Base-by-base conservation (phyloP, 2,797 vertebrate genomes). In the Microctenopoma steveboyesi region DNA sequence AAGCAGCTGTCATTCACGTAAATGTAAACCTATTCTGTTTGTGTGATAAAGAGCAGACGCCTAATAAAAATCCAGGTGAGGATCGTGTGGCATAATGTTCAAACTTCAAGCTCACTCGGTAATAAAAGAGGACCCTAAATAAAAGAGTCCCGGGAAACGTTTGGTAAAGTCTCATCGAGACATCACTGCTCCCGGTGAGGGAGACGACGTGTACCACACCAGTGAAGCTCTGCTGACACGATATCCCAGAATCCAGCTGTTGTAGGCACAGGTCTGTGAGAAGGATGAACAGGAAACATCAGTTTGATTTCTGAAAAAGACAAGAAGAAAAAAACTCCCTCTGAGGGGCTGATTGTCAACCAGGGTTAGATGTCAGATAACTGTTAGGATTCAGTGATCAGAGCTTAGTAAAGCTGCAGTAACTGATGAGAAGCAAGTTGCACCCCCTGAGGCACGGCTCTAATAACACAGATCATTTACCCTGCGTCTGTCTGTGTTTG, bases 231-330 rank as follows among this genome's bases (percentile, higher is more conserved):
- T 22, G 22, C 22, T 22, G 22, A 22, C 22, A 22, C 22, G 22
- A 22, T 74, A 73, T 81, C 48, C 71, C 73, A 67, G 82, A 77
- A 87, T 81, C 87, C 66, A 64, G 75, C 56, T 46, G 60, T 54
- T 65, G 67, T 63, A 52, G 51, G 49, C 22, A 75, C 62, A 75
- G 43, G 56, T 25, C 5, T 3, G 59, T 4, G 12, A 67, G 56
- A 52, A 55, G 16, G 53, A 57, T 46, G 5, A 40, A 49, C 33
- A 52, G 59, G 30, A 82, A 80, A 76, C 55, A 58, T 69, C 65
- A 27, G 25, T 75, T 78, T 72, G 39, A 69, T 66, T 66, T 66
- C 37, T 30, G 15, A 58, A 30, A 72, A 57, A 57, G 57, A 39
- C 16, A n/a, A 52, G 40, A n/a, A n/a, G 39, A 55, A 12, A 12